Conservation (phyloP, 2,888 invertebrate genomes). For the Drosophila anomalata region DNA sequence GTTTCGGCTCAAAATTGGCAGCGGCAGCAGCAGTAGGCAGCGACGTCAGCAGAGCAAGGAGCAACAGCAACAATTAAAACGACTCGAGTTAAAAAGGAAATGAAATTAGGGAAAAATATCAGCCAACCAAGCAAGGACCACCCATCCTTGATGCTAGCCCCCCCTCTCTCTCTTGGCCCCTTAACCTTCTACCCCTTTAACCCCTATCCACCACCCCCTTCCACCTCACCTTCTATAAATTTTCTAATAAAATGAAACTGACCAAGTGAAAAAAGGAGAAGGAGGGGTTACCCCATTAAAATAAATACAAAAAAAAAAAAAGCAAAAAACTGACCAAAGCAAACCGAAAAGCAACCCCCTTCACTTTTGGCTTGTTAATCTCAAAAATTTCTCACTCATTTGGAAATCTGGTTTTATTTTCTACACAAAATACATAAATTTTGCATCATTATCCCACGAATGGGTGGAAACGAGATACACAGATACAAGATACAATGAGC, state of each 20-base stretch:
- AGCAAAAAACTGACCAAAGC: conserved; percentile 18
- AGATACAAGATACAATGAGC: background rate
- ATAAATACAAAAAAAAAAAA: background rate
- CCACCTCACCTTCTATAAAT: background rate
- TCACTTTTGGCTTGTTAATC: conserved; percentile 26
- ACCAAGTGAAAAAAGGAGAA: background rate
- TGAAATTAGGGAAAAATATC: conserved; percentile 1
- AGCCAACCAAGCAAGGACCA: background rate
- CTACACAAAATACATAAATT: conserved; percentile 83
- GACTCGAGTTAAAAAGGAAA: conserved; percentile 13
- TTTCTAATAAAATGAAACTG: conserved; percentile 4
- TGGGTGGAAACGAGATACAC: conserved; percentile 79
- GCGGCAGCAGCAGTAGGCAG: background rate
- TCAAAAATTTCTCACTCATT: conserved; percentile 55
- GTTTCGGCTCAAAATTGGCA: conserved; percentile 65
- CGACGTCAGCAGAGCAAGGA: conserved; percentile 3
- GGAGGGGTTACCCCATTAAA: background rate
- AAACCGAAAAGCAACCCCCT: conserved; percentile 12
- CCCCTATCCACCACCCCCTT: no score
- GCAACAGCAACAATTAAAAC: conserved; percentile 28
- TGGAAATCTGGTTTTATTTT: conserved; percentile 81
- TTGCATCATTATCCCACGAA: conserved; percentile 76
- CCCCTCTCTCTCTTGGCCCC: background rate
- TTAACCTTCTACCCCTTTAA: background rate
- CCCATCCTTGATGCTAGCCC: background rate